Percentiles rank a stretch among this genome's conserved stretches.
Evolutionary conservation across 1,140 invertebrate genomes (phyloP).

Genomic region (Drosophila repleta): DNA sequence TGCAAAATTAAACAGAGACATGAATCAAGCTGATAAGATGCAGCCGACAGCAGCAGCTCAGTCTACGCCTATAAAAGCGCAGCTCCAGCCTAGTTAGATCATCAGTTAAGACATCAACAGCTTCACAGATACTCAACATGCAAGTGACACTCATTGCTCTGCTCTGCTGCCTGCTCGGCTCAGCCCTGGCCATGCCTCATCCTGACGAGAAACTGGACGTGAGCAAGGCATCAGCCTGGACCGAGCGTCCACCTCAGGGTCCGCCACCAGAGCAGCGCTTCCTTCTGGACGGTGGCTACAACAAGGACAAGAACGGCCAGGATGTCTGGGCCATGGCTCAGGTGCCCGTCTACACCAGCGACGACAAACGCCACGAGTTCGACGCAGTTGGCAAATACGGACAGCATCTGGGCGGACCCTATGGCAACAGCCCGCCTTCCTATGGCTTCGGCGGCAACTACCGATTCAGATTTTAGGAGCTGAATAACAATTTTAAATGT

Average conservation of each 20-base stretch:
- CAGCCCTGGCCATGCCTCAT: constrained; percentile 19
- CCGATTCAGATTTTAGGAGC: constrained; percentile 27
- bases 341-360: constrained; percentile 60
- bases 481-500: no score
- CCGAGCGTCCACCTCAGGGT: constrained; percentile 1
- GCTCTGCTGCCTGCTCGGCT: constrained; percentile 18
- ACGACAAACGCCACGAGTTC: constrained; percentile 60
- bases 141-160: constrained; percentile 22
- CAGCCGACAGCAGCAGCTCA: not conserved
- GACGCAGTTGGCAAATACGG: constrained; percentile 51
- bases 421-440: constrained; percentile 46
- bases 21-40: not conserved
- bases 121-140: constrained; percentile 21
- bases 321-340: constrained; percentile 43
- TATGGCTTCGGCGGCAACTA: constrained; percentile 37
- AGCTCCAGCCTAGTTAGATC: not conserved
- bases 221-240: not conserved
- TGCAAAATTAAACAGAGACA: no score
- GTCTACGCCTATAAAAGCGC: constrained; percentile 26
- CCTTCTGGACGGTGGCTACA: constrained; percentile 22
- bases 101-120: constrained; percentile 24
- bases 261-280: constrained; percentile 51
- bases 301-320: constrained; percentile 42
- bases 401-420: constrained; percentile 63
- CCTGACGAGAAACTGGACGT: not conserved